Base-by-base conservation (phyloP, 1,140 invertebrate genomes). In the Aplysia californica region DNA sequence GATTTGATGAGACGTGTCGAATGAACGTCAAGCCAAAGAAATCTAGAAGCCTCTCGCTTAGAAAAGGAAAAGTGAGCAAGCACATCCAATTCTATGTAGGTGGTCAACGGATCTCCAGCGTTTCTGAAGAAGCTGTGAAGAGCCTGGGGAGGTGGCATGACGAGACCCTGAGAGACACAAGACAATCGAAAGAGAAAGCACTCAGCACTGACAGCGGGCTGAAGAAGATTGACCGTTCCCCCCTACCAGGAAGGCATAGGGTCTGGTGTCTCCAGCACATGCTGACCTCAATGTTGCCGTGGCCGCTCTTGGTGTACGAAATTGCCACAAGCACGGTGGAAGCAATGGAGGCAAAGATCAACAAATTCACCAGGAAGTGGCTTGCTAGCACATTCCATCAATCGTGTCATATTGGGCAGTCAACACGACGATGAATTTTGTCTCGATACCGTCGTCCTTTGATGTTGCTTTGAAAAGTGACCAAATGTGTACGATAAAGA, bases 201-300 rank as follows among this genome's bases (percentile, higher is more conserved):
- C n/a, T n/a, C n/a, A n/a, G n/a, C n/a, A n/a, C n/a, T n/a, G n/a
- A n/a, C 44, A 50, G n/a, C 10, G 44, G 44, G 10, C 44, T 50
- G 44, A n/a, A 10, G 10, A 50, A 15, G 10, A 50, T 15, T 50
- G n/a, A n/a, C 10, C n/a, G 44, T 50, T 10, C 10, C 44, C 44
- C 33, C 20, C n/a, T n/a, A 10, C 64, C 10, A 6, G 18, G 29
- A n/a, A 66, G 36, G n/a, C 15, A 31, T 33, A 21, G 65, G 39
- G 35, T 75, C 20, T 75, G 72, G 72, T 75, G 72, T 41, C 29
- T 66, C 21, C 72, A 65, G 72, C 65, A 65, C 59, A 75, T 75
- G 44, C 72, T 75, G 26, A 75, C 65, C 15, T 59, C 59, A 3
- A 65, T 39, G 58, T 59, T 75, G 20, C 72, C 39, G 3, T 75